phyloP scores from a whole-genome alignment of 2,113 vertebrate genomes.

The Elaphurus davidianus region DNA sequence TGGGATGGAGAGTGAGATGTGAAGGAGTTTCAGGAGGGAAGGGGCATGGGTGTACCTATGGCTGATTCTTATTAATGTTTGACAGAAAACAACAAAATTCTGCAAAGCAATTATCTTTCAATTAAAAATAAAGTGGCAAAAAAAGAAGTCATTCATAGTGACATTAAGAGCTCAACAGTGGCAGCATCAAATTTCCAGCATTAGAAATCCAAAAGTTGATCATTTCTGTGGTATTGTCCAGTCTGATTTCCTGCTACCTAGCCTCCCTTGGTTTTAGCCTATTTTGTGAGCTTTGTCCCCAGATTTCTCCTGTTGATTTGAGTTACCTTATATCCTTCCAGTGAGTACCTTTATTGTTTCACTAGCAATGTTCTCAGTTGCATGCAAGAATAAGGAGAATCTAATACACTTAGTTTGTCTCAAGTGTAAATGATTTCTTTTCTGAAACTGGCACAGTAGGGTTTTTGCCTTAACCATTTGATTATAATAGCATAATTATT shows the following conservation, averaged over 20 bases:
- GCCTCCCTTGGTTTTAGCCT: neutral
- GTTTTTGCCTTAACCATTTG: neutral
- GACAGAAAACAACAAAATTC: neutral
- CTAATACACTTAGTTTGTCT: neutral
- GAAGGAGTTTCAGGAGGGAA: neutral
- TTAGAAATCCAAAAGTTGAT: neutral
- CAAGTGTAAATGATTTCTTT: neutral
- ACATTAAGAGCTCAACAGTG: neutral
- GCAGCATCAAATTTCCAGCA: neutral
- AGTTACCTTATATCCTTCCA: neutral
- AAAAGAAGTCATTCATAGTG: neutral
- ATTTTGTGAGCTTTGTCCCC: neutral
- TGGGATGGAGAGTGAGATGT: neutral
- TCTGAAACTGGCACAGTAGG: neutral
- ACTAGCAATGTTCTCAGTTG: neutral
- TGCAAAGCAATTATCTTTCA: neutral
- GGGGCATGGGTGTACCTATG: neutral
- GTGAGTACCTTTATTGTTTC: neutral
- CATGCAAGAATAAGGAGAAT: neutral
- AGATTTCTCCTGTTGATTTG: neutral
- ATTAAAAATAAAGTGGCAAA: neutral
- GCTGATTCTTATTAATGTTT: neutral
- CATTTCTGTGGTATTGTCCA: neutral
- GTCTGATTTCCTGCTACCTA: neutral
- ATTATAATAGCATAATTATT: neutral